Conservation (phyloP, 2,888 invertebrate species). For the Scaptomyza parva region DNA sequence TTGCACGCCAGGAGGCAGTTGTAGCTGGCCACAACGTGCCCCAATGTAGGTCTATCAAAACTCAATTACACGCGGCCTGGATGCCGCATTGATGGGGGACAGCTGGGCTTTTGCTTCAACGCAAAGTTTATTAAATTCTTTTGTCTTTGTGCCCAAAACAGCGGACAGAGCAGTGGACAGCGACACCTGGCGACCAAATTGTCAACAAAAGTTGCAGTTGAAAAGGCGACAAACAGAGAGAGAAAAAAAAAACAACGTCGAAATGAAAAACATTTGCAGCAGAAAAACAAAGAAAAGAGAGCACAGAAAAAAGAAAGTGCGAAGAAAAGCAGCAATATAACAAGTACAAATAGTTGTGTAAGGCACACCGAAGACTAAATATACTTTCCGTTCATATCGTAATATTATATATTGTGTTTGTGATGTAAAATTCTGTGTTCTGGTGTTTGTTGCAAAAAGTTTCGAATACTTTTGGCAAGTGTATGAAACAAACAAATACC, state of each 20-base stretch:
- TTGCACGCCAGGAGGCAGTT: constrained; percentile 16
- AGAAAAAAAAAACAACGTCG: not conserved
- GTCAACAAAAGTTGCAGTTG: constrained; percentile 49
- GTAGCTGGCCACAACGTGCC: not conserved
- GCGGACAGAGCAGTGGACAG: constrained; percentile 10
- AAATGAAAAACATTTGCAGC: constrained; percentile 26
- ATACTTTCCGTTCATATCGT: not conserved
- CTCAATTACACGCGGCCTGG: constrained; percentile 29
- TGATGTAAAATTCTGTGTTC: not conserved
- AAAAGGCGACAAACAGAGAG: constrained; percentile 44
- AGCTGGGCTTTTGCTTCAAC: constrained; percentile 1
- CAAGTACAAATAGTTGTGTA: not conserved
- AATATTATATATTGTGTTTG: too few species aligned
- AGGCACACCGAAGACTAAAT: not conserved
- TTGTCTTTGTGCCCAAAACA: constrained; percentile 12
- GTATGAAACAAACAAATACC: not conserved
- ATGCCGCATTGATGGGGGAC: not conserved
- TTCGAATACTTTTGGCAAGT: not conserved
- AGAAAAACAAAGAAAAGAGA: not conserved
- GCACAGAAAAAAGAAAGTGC: constrained; percentile 2
- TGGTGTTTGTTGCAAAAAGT: not conserved
- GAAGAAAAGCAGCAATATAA: constrained; percentile 5
- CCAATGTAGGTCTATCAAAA: constrained; percentile 39
- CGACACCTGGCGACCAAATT: constrained; percentile 47
- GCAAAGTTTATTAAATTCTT: constrained; percentile 45